Evolutionary conservation across 2,888 invertebrate species (phyloP).

Genomic region (Euphydryas editha): DNA sequence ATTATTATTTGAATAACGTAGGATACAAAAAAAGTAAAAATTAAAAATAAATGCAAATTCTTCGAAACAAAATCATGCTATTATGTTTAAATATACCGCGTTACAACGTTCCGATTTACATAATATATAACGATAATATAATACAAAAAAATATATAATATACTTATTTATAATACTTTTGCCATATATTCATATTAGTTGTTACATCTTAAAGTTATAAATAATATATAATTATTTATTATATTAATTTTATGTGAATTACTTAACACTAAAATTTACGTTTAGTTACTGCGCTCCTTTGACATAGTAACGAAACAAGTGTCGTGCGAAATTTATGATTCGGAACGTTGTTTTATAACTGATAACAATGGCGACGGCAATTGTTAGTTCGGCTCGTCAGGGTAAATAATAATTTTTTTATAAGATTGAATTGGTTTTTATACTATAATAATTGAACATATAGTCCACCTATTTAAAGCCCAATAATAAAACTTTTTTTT

Average conservation of each 20-base stretch:
- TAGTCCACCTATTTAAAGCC: neutral
- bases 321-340: neutral
- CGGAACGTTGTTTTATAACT: constrained; percentile 54
- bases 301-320: neutral
- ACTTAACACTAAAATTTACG: neutral
- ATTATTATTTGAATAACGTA: no score
- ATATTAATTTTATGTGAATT: neutral
- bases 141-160: no score
- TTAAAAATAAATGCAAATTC: neutral
- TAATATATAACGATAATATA: neutral
- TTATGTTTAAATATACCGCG: neutral
- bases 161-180: no score
- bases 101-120: neutral
- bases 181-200: no score
- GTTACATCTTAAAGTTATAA: no score
- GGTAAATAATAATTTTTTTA: constrained; percentile 69
- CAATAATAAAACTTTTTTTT: neutral
- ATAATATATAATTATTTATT: neutral
- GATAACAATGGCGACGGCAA: constrained; percentile 72
- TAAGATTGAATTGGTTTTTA: constrained; percentile 3
- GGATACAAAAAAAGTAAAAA: neutral
- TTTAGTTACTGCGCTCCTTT: neutral
- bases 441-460: neutral
- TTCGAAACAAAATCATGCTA: no score
- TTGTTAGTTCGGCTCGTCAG: constrained; percentile 83